phyloP scores from a whole-genome alignment of 2,113 vertebrate species.

The Leptobrachium ailaonicum region DNA sequence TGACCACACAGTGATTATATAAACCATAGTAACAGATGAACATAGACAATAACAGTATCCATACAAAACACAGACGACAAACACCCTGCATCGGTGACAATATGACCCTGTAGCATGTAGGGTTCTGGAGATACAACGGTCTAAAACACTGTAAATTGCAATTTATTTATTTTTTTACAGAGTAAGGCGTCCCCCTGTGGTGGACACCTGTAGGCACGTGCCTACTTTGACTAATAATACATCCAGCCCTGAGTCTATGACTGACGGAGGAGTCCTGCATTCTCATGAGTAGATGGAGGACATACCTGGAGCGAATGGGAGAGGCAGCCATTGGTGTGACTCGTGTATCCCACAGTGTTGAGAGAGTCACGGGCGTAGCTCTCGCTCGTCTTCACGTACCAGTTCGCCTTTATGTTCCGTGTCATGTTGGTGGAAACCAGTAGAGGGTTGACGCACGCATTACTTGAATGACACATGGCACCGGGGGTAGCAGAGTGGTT shows the following conservation, averaged over 20 bases:
- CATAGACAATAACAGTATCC: too few species aligned
- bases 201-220: not conserved
- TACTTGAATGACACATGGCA: conserved; percentile 55
- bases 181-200: not conserved
- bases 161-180: not conserved
- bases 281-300: not conserved
- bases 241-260: not conserved
- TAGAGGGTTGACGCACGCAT: conserved; percentile 66
- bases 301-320: conserved; percentile 70
- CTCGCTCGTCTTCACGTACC: conserved; percentile 57
- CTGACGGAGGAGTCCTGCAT: not conserved
- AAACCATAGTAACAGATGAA: too few species aligned
- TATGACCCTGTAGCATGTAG: not conserved
- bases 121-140: not conserved
- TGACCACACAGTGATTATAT: too few species aligned
- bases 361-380: conserved; percentile 65
- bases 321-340: conserved; percentile 68
- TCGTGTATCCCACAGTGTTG: conserved; percentile 73
- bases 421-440: conserved; percentile 74
- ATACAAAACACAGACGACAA: too few species aligned
- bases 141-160: too few species aligned
- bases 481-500: too few species aligned
- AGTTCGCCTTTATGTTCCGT: not conserved
- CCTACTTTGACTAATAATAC: too few species aligned
- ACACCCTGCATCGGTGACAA: not conserved